Evolutionary conservation across 2,797 vertebrate genomes (phyloP).

Genomic region (Sparus aurata): DNA sequence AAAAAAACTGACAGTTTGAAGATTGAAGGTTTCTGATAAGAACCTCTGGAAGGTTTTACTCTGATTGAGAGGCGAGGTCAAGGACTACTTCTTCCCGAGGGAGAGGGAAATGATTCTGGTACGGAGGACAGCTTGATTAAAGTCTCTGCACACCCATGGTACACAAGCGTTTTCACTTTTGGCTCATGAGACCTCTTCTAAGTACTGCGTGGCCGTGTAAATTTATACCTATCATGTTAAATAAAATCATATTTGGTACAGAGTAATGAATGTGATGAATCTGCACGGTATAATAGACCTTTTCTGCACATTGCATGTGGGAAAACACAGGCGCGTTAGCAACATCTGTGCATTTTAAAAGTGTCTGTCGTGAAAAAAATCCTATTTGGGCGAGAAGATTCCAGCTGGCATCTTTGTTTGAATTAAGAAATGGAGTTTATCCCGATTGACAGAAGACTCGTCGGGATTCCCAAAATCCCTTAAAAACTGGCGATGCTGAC

Average conservation of each 20-base stretch:
- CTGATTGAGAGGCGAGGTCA: not conserved
- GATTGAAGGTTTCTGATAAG: not conserved
- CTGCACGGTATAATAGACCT: not conserved
- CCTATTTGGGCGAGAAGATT: not conserved
- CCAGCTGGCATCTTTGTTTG: not conserved
- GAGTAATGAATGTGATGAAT: not conserved
- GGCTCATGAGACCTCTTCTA: conserved; percentile 6
- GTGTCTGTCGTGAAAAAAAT: conserved; percentile 2
- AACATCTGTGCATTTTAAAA: not conserved
- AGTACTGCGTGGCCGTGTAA: not conserved
- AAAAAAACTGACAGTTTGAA: not conserved
- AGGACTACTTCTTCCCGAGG: conserved; percentile 22
- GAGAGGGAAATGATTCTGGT: conserved; percentile 47
- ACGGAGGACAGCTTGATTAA: conserved; percentile 52
- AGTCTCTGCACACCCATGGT: not conserved
- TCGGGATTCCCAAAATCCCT: not conserved
- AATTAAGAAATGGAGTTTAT: not conserved
- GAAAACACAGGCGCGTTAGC: not conserved
- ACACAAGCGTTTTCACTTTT: not conserved
- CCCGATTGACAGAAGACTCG: not conserved
- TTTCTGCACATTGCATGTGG: not conserved
- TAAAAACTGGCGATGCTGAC: not conserved
- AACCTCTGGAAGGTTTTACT: conserved; percentile 2
- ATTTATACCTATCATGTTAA: not conserved
- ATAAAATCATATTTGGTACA: not conserved